A percentile compares a stretch with the other conserved stretches of the same genome.
Conservation (phyloP, 2,888 invertebrate genomes). For the Catocala sponsa region DNA sequence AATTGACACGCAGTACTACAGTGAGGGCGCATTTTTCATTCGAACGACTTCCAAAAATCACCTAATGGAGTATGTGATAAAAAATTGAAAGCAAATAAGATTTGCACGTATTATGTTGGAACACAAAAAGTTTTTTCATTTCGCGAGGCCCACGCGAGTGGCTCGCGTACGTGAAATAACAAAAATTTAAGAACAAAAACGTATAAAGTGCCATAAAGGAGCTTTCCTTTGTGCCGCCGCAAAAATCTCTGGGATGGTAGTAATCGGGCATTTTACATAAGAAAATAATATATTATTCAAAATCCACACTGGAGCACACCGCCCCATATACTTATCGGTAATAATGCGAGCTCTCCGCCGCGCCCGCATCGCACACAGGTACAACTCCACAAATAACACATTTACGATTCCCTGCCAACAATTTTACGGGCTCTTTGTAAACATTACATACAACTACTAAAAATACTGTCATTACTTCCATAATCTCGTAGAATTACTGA, state of each 20-base stretch:
- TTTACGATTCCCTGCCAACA: constrained; percentile 19
- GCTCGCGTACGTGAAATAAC: constrained; percentile 63
- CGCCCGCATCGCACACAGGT: constrained; percentile 31
- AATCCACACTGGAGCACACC: constrained; percentile 81
- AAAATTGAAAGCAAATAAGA: constrained; percentile 47
- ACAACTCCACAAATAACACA: constrained; percentile 33
- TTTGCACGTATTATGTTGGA: constrained; percentile 38
- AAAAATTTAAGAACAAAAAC: constrained; percentile 80
- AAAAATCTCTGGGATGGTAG: constrained; percentile 83
- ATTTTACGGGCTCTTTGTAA: neutral
- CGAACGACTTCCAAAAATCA: neutral
- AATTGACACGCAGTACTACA: neutral
- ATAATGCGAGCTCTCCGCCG: constrained; percentile 76
- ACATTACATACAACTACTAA: neutral
- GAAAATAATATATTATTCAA: constrained; percentile 88
- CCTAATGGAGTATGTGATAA: constrained; percentile 45
- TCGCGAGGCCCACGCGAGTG: constrained; percentile 51
- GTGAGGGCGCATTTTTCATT: neutral
- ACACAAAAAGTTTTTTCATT: constrained; percentile 66
- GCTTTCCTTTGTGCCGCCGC: constrained; percentile 76
- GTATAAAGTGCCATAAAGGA: constrained; percentile 84
- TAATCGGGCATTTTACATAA: constrained; percentile 88
- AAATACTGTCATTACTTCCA: too few species aligned
- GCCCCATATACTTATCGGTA: constrained; percentile 84
- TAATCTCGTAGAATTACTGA: too few species aligned